These are phyloP conservation scores for Pseudoips prasinana DNA, from an alignment of 2,888 invertebrate genomes.

Conservation along the genomic window DNA sequence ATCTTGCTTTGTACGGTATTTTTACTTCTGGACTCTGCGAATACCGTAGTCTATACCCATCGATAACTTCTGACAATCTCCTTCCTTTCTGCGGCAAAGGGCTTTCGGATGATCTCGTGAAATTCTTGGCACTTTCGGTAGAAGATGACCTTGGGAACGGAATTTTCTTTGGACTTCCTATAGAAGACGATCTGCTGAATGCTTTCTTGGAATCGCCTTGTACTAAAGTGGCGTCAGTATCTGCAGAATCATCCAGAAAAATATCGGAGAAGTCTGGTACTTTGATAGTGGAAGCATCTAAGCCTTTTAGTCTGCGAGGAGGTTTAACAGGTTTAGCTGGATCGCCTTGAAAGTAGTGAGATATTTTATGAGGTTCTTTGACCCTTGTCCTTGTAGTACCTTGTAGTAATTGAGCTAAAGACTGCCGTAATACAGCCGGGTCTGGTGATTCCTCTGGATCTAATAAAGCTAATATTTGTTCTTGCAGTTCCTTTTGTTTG, in stretches of 20 bases:
- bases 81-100: slow-evolving; percentile 40
- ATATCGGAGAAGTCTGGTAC: slow-evolving; percentile 43
- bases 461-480: slow-evolving; percentile 62
- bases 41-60: slow-evolving; percentile 36
- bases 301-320: slow-evolving; percentile 57
- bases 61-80: slow-evolving; percentile 46
- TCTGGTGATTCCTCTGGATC: slow-evolving; percentile 66
- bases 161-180: slow-evolving; percentile 27
- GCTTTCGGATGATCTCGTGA: slow-evolving; percentile 34
- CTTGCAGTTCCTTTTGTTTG: slow-evolving; percentile 61
- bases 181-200: slow-evolving; percentile 25
- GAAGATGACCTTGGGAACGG: slow-evolving; percentile 31
- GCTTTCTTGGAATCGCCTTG: slow-evolving; percentile 33
- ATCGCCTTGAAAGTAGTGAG: slow-evolving; percentile 50
- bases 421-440: slow-evolving; percentile 49
- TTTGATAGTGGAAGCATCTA: slow-evolving; percentile 46
- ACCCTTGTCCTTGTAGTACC: slow-evolving; percentile 48
- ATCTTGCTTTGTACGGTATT: slow-evolving; percentile 37
- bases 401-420: slow-evolving; percentile 56
- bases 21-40: slow-evolving; percentile 51
- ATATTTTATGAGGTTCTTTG: slow-evolving; percentile 40
- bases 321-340: slow-evolving; percentile 45
- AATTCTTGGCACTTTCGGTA: slow-evolving; percentile 29
- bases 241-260: slow-evolving; percentile 51
- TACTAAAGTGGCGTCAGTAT: slow-evolving; percentile 55